A percentile compares a stretch with the other conserved stretches of the same genome.
phyloP scores from a whole-genome alignment of 2,113 vertebrate species.

The Zingel zingel region DNA sequence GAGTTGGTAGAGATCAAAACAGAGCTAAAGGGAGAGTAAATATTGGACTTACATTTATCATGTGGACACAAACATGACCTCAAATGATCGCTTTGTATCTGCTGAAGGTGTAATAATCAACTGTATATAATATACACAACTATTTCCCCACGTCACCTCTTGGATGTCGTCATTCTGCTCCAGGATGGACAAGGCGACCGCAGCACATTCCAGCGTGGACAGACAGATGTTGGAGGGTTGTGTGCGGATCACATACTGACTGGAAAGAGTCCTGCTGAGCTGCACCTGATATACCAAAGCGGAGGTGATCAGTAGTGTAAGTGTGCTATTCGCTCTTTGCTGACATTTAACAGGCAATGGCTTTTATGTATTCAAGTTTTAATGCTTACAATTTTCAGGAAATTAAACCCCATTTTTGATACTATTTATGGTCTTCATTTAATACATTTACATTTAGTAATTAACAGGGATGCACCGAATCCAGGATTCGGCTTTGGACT shows the following conservation, averaged over 20 bases:
- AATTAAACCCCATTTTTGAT: neutral
- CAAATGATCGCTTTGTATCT: neutral
- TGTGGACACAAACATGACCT: neutral
- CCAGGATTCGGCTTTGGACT: too few relatives aligned
- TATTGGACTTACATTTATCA: neutral
- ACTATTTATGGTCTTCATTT: neutral
- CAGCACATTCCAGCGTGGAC: conserved; percentile 97
- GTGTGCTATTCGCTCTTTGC: neutral
- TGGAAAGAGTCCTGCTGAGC: conserved; percentile 89
- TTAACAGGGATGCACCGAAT: neutral
- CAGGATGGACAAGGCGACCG: conserved; percentile 90
- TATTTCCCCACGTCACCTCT: conserved; percentile 84
- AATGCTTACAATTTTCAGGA: neutral
- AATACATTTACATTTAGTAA: neutral
- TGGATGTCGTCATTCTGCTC: conserved; percentile 91
- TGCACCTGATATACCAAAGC: conserved; percentile 87
- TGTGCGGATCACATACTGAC: conserved; percentile 97
- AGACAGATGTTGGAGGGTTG: conserved; percentile 95
- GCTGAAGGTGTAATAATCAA: neutral
- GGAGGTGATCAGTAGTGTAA: neutral
- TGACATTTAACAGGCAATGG: neutral
- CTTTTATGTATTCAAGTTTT: neutral
- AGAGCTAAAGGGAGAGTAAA: neutral
- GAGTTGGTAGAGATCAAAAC: too few relatives aligned
- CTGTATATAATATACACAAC: neutral